Evolutionary conservation across 2,113 vertebrate genomes (phyloP).

Genomic region (Sylvietta virens): DNA sequence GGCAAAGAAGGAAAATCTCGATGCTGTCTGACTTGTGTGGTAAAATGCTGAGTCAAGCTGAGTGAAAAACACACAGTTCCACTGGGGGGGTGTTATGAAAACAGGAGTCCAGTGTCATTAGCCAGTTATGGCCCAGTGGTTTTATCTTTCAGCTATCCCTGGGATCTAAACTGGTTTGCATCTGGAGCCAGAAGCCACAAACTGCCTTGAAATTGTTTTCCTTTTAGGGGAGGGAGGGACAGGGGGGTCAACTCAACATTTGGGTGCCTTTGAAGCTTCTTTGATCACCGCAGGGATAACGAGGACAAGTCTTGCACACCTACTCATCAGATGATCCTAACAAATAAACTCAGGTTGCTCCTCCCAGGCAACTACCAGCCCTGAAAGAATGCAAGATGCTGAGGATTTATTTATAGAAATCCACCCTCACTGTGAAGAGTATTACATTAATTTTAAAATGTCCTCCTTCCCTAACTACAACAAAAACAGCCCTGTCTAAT

Average conservation of each 20-base stretch:
- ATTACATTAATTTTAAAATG: neutral
- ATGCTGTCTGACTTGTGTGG: neutral
- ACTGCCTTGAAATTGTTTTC: slow-evolving; percentile 32
- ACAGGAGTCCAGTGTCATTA: slow-evolving; percentile 11
- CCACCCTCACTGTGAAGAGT: neutral
- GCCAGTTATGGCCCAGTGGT: neutral
- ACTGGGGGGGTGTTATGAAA: neutral
- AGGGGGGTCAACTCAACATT: neutral
- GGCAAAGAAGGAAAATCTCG: neutral
- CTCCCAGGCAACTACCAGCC: neutral
- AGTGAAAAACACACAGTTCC: neutral
- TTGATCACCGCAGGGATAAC: neutral
- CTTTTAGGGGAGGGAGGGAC: neutral
- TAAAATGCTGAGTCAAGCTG: slow-evolving; percentile 22
- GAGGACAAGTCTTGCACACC: neutral
- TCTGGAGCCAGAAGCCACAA: slow-evolving; percentile 31
- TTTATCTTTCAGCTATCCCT: slow-evolving; percentile 10
- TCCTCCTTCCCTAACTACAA: neutral
- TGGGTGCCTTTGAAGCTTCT: slow-evolving; percentile 28
- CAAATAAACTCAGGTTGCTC: neutral
- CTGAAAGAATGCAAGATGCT: neutral
- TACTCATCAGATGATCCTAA: neutral
- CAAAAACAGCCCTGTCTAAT: slow-evolving; percentile 2
- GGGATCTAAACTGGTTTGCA: neutral
- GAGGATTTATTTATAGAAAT: neutral